These are phyloP conservation scores for Grus americana DNA, from an alignment of 2,113 vertebrate genomes.

Conservation along the genomic window DNA sequence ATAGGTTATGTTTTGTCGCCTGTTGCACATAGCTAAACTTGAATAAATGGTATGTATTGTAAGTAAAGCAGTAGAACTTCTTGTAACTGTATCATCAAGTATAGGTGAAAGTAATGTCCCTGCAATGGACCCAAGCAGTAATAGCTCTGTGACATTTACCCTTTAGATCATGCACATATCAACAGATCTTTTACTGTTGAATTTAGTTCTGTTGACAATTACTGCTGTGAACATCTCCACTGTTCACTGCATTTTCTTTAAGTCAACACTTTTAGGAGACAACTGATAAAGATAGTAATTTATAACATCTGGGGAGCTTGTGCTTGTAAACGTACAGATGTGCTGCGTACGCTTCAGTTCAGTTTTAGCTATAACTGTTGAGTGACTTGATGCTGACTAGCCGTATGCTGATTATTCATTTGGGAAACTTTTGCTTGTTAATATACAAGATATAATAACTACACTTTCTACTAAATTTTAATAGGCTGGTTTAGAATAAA, in stretches of 20 bases:
- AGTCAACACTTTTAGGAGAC: slow-evolving; percentile 50
- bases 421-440: not conserved
- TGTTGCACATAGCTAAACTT: not conserved
- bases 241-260: slow-evolving; percentile 48
- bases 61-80: not conserved
- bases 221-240: slow-evolving; percentile 63
- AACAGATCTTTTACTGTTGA: slow-evolving; percentile 21
- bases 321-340: slow-evolving; percentile 38
- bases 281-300: slow-evolving; percentile 57
- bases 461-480: not conserved
- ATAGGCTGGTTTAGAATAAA: not conserved
- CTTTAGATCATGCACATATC: not conserved
- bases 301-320: slow-evolving; percentile 56
- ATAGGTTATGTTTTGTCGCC: not conserved
- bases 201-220: slow-evolving; percentile 60
- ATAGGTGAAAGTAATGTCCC: not conserved
- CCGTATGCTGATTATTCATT: not conserved
- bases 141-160: not conserved
- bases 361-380: not conserved
- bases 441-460: not conserved
- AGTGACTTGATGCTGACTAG: not conserved
- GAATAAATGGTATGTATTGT: not conserved
- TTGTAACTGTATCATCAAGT: not conserved
- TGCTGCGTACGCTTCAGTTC: not conserved
- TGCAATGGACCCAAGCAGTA: not conserved